Conservation (phyloP, 2,797 vertebrate species). For the Manis pentadactyla region DNA sequence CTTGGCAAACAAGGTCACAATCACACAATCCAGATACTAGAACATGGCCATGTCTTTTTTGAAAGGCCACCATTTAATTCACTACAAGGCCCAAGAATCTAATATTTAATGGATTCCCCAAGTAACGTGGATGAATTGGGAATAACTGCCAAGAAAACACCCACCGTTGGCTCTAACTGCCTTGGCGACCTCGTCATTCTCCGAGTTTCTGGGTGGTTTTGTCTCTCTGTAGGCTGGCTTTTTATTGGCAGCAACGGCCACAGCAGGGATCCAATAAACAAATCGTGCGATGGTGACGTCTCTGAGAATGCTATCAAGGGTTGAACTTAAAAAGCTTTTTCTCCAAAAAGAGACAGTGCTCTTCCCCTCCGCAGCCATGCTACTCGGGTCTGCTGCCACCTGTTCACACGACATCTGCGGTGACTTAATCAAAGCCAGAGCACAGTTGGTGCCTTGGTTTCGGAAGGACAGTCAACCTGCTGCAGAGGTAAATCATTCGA, state of each 20-base stretch:
- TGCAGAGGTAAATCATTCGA: neutral
- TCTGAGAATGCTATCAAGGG: neutral
- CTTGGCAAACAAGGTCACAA: neutral
- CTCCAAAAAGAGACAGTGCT: rapidly evolving
- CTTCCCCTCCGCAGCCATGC: rapidly evolving
- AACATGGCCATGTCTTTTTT: neutral
- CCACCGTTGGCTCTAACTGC: rapidly evolving
- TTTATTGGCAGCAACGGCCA: too few species aligned
- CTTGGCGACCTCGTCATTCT: rapidly evolving
- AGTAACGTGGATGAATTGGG: rapidly evolving
- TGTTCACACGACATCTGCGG: neutral
- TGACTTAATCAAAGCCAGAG: neutral
- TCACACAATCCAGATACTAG: neutral
- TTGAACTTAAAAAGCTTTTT: rapidly evolving
- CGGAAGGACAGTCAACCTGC: neutral
- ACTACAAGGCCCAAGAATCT: neutral
- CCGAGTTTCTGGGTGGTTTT: neutral
- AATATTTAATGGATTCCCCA: neutral
- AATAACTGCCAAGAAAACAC: too few species aligned
- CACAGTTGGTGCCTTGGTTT: neutral
- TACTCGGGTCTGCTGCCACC: neutral
- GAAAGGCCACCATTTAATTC: neutral
- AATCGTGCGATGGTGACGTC: rapidly evolving
- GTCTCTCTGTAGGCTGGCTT: neutral
- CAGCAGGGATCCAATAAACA: rapidly evolving